Base-by-base conservation (phyloP, 2,797 vertebrate genomes). In the Etheostoma perlongum region DNA sequence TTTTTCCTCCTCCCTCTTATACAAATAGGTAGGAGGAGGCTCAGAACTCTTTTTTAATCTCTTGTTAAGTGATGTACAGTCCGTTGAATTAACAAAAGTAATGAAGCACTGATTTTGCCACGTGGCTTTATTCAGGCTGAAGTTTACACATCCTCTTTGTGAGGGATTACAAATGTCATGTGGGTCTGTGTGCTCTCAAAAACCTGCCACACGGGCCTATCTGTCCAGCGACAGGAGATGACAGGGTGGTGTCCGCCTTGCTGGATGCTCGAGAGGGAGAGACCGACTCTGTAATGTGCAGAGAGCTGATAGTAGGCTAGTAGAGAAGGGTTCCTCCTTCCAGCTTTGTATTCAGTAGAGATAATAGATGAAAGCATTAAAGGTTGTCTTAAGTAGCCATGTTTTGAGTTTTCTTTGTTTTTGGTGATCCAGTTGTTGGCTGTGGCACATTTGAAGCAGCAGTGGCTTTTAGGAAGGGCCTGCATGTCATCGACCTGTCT, bases 401-500 rank as follows among this genome's bases (percentile, higher is more conserved):
- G 53, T 67, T 78, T 2, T 70, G 16, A 40, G 57, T 63, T 47
- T 52, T 51, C 0, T 51, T 23, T 60, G 55, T 64, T 67, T 74
- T 67, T 47, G 1, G 48, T 30, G 48, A 79, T 72, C 19, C 23
- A 30, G 6, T 54, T 67, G 44, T 47, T 71, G 52, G 49, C 30
- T 42, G 25, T 46, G 47, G 33, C 27, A 57, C 36, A 51, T 70
- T 40, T 74, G 64, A 78, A 36, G 19, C 62, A 63, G 40, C 63
- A 49, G 60, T 65, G 54, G 6, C 76, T 87, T 78, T 72, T 44
- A 61, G 19, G 12, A 62, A 61, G 19, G n/a, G 62, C 51, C 57
- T 76, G 61, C n/a, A 30, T 63, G 74, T 60, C 47, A 33, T 54
- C 84, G 83, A 52, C 76, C 77, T 90, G 87, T 89, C 47, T 40